Base-by-base conservation (phyloP, 2,113 vertebrate genomes). In the Mormyrus iriodes region DNA sequence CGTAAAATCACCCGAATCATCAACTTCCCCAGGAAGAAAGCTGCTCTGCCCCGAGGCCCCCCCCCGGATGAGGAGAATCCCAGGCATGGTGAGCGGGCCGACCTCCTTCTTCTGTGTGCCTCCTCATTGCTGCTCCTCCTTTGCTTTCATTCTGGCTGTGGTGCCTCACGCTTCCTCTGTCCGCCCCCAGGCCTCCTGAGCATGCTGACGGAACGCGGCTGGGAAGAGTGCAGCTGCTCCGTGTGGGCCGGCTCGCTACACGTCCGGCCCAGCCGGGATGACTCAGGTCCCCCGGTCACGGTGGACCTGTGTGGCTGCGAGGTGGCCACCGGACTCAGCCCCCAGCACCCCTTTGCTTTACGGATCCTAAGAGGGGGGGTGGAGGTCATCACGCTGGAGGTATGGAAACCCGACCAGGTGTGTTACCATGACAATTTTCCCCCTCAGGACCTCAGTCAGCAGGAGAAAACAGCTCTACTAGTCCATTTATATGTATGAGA, bases 1-100 rank as follows among this genome's bases (percentile, higher is more conserved):
- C 97, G 96, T 91, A 99, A 99, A 93, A 99, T 99, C 94, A 99
- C 96, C 90, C 97, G 97, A 69, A 99, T 99, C 93, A 99, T 99
- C 94, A 97, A 97, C 91, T 99, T 99, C 94, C 98, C 98, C 91
- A 99, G 99, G 93, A 97, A 97, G 94, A 99, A 99, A 91, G 94
- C 96, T 0, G 95, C 94, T 4, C 84, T 95, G n/a, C 93, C 96
- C 0, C 97, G 97, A 98, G 98, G 61, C 93, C 92, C 95, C n/a
- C 94, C 96, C 51, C 92, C 95, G 0, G 96, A 96, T 82, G 96
- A 97, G 61, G 97, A 97, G 90, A 96, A 98, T 90, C 97, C 97
- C 0, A 96, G 97, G 93, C 97, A 97, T 1, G 98, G 98, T 99
- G 91, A 95, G 95, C 31, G 39, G 51, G 6, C 91, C 0, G 95